Conservation (phyloP, 2,113 vertebrate species). For the Cinclus mexicanus region DNA sequence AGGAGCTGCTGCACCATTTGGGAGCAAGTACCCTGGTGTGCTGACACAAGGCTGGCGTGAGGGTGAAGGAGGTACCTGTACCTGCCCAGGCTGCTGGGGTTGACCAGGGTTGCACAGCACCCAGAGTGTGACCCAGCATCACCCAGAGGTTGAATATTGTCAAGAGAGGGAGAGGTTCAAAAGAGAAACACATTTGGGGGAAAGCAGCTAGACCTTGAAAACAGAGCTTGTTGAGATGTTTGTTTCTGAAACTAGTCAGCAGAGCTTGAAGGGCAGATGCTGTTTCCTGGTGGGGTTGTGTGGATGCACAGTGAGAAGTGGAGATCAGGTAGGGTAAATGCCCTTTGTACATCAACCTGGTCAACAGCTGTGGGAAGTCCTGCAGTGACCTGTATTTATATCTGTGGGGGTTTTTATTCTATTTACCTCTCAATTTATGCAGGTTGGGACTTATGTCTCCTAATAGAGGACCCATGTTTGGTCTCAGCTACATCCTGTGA, state of each 20-base stretch:
- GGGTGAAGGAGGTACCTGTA: neutral
- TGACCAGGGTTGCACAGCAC: neutral
- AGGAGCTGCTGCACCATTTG: neutral
- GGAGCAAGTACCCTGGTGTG: neutral
- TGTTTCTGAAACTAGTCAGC: neutral
- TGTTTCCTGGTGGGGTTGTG: neutral
- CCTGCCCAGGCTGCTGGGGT: neutral
- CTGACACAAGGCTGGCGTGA: neutral
- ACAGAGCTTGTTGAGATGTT: neutral
- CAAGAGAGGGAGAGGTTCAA: neutral
- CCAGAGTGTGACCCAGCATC: neutral
- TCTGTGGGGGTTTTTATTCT: neutral
- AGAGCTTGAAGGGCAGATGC: neutral
- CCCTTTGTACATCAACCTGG: neutral
- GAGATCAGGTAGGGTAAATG: neutral
- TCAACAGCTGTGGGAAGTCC: neutral
- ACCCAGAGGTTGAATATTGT: neutral
- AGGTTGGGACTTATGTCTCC: neutral
- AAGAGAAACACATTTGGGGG: neutral
- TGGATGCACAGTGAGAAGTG: neutral
- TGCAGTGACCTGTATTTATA: fast-evolving
- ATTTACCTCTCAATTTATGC: neutral
- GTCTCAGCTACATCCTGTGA: fast-evolving
- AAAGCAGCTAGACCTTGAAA: neutral
- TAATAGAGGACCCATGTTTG: neutral